Base-by-base conservation (phyloP, 2,113 vertebrate genomes). In the Stercorarius parasiticus region DNA sequence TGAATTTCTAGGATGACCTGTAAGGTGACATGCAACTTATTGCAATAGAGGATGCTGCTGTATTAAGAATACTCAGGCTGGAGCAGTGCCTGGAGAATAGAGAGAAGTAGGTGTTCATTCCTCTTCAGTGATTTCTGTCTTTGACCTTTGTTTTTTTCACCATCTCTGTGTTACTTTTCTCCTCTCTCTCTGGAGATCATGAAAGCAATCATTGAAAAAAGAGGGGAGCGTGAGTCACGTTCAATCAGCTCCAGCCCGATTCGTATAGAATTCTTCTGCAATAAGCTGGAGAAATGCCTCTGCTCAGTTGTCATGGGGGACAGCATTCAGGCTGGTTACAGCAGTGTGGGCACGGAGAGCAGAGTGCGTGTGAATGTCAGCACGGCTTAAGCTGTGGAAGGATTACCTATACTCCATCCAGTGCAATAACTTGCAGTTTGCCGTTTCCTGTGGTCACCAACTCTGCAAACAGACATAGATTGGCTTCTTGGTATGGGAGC, bases 111-210 rank as follows among this genome's bases (percentile, higher is more conserved):
- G 38, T 38, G 67, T 83, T 90, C 47, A 8, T 77, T 93, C 78
- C 74, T 93, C 74, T 93, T 91, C 70, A 64, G 58, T 2, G 4
- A 42, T 93, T 93, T 90, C 50, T 87, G 20, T 86, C 85, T 71
- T 86, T 93, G 84, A 93, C 93, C 89, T 96, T 82, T 93, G 78
- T 72, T 91, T 95, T 80, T 80, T 80, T 82, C 62, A 58, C 78
- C 20, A 12, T 55, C n/a, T 87, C 78, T 69, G 1, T 70, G 25
- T 56, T 82, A 87, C 62, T 25, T 82, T 90, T 74, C 53, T 81
- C 64, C 38, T 59, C 74, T 80, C n/a, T 52, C 52, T 26, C 36
- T 61, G 64, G 2, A 17, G 70, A n/a, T 34, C 38, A 56, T 73
- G 81, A 82, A 94, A 95, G 49, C 56, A 87, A n/a, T n/a, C 29